phyloP scores from a whole-genome alignment of 2,888 invertebrate species.

The Sylvicola cinctus region DNA sequence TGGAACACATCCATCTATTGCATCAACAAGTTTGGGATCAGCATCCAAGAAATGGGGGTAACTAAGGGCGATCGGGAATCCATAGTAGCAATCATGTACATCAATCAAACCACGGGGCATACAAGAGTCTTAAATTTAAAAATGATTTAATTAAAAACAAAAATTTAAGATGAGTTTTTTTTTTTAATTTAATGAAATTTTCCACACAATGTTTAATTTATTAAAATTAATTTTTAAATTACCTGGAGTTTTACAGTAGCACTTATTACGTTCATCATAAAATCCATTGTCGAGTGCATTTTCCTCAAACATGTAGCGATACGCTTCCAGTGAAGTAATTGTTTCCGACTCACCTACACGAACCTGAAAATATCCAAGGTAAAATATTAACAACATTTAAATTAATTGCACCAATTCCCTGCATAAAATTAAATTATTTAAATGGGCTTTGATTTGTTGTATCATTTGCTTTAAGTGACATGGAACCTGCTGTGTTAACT shows the following conservation, averaged over 20 bases:
- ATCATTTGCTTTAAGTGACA: too few relatives aligned
- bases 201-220: too few relatives aligned
- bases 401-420: not conserved
- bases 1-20: slow-evolving; percentile 47
- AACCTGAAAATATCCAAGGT: slow-evolving; percentile 25
- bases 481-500: too few relatives aligned
- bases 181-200: too few relatives aligned
- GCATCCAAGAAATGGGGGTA: slow-evolving; percentile 72
- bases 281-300: slow-evolving; percentile 61
- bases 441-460: too few relatives aligned
- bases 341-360: slow-evolving; percentile 31
- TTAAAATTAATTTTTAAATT: slow-evolving; percentile 8
- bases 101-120: slow-evolving; percentile 57
- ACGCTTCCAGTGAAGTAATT: slow-evolving; percentile 40
- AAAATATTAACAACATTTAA: not conserved
- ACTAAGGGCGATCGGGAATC: slow-evolving; percentile 73
- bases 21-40: slow-evolving; percentile 38
- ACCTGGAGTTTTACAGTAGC: slow-evolving; percentile 59
- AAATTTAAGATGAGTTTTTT: too few relatives aligned
- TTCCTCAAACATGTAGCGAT: slow-evolving; percentile 53
- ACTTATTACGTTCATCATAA: slow-evolving; percentile 49
- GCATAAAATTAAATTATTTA: not conserved
- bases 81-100: slow-evolving; percentile 73
- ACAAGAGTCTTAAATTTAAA: slow-evolving; percentile 31
- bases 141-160: not conserved